Base-by-base conservation (phyloP, 2,888 invertebrate species). In the Drosophila subquinaria region DNA sequence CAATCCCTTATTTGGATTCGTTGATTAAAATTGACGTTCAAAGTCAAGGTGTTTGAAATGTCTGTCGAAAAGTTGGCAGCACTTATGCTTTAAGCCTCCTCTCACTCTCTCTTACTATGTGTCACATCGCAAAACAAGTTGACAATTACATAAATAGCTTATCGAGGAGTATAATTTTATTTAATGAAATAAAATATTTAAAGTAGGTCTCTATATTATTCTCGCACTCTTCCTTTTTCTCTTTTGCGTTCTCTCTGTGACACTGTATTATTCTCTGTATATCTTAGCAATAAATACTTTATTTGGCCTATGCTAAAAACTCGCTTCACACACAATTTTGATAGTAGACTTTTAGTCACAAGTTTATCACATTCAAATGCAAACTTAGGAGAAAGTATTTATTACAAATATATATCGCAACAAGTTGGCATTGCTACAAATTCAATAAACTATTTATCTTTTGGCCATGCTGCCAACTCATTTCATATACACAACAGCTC, bases 401-500 rank as follows among this genome's bases (percentile, higher is more conserved):
- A 17, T 42, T 17, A 38, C n/a, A n/a, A 13, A 1, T 45, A 23
- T 45, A 8, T 4, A 9, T 51, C 9, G 30, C 17, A 50, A 42
- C 40, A 36, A 52, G 53, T 45, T 62, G 61, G 13, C 61, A 42
- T 10, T 23, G 13, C 20, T 35, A 35, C 20, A 23, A 35, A 23
- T 33, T 10, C 17, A 20, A 57, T 45, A n/a, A 45, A 35, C 23
- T 35, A 1, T n/a, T 20, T 45, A 35, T n/a, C 2, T 10, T 9
- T 35, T 36, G 8, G 17, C 40, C 27, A 20, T 10, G 13, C 35
- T 45, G 57, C 27, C 23, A 57, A 45, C 17, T 42, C 6, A 8
- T 20, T 55, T 42, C 15, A 8, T 13, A 10, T 42, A 10, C 43
- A 3, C 43, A 5, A 20, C n/a, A 43, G 10, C 9, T 35, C 35